Conservation (phyloP, 2,113 vertebrate species). For the Lichenostomus cassidix region DNA sequence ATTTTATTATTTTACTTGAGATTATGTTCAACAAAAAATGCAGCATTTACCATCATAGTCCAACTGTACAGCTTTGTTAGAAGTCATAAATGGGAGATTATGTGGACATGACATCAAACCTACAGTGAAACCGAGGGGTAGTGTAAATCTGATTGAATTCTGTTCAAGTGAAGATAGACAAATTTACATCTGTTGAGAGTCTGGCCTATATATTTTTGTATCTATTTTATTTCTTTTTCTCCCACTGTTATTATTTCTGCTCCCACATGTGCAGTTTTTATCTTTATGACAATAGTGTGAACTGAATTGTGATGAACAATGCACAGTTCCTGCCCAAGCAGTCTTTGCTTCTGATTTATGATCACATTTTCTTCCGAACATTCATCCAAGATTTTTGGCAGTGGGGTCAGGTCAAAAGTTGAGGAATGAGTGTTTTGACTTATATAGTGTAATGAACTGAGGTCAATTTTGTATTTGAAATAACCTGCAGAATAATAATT, state of each 20-base stretch:
- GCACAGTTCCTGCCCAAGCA: not conserved
- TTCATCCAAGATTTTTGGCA: not conserved
- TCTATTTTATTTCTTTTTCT: not conserved
- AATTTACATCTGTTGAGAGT: not conserved
- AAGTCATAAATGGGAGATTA: not conserved
- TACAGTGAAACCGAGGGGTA: not conserved
- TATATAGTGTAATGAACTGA: not conserved
- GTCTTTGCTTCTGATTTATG: not conserved
- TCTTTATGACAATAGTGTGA: not conserved
- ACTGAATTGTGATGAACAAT: not conserved
- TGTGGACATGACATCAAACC: not conserved
- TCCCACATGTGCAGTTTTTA: not conserved
- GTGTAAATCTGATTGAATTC: not conserved
- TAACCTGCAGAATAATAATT: slow-evolving; percentile 7
- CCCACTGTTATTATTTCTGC: not conserved
- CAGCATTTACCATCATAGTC: not conserved
- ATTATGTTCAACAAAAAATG: not conserved
- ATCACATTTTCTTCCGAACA: not conserved
- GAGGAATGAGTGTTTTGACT: not conserved
- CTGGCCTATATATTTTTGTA: not conserved
- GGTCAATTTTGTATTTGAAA: slow-evolving; percentile 14
- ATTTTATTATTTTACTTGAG: not conserved
- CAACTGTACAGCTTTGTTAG: not conserved
- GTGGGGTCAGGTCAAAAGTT: slow-evolving; percentile 22
- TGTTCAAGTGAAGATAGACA: not conserved